A percentile compares a stretch with the other conserved stretches of the same genome.
phyloP scores from a whole-genome alignment of 2,797 vertebrate genomes.

The Cirrhinus molitorella region DNA sequence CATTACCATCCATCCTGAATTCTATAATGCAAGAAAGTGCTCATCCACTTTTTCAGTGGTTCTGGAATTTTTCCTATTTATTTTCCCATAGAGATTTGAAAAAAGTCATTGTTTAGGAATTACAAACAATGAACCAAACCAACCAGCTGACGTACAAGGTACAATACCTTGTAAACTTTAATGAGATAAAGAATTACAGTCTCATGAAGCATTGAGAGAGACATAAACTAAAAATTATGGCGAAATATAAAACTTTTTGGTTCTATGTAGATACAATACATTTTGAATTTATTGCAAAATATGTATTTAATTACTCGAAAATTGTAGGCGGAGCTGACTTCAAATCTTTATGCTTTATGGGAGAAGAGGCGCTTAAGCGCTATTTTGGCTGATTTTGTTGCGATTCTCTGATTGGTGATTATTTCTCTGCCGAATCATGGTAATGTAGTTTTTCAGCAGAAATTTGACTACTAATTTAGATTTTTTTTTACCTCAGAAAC shows the following conservation, averaged over 20 bases:
- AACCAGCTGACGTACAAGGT: neutral
- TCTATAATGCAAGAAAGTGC: neutral
- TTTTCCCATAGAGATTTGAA: neutral
- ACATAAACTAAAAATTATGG: neutral
- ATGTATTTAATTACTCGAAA: neutral
- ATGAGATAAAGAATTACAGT: neutral
- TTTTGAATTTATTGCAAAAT: neutral
- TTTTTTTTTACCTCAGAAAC: slow-evolving; percentile 1
- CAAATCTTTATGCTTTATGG: neutral
- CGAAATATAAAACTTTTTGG: neutral
- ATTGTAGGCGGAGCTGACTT: neutral
- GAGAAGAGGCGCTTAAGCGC: neutral
- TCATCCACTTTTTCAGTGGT: neutral
- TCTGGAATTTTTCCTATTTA: neutral
- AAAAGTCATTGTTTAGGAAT: neutral
- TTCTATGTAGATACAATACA: neutral
- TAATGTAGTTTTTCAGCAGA: neutral
- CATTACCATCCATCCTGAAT: neutral
- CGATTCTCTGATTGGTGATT: neutral
- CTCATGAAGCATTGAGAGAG: neutral
- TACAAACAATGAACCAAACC: neutral
- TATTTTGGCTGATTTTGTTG: neutral
- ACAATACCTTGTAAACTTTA: neutral
- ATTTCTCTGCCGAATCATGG: neutral
- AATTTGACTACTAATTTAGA: neutral